Conservation (phyloP, 2,888 invertebrate species). For the Thysanoteuthis rhombus region DNA sequence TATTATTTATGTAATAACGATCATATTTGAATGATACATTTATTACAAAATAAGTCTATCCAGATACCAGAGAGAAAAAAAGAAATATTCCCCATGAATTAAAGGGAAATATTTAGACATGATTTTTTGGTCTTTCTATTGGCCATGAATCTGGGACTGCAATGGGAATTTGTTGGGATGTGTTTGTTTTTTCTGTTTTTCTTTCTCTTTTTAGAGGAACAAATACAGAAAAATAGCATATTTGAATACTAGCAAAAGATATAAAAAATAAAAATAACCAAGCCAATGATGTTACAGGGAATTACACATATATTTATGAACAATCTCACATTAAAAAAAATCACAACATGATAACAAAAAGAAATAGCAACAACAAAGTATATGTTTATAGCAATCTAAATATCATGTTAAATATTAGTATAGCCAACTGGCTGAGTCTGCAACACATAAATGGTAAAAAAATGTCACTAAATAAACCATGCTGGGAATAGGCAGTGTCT, state of each 20-base stretch:
- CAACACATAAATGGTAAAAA: not conserved
- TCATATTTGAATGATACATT: no score
- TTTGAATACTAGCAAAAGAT: not conserved
- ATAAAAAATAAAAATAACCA: not conserved
- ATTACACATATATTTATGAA: not conserved
- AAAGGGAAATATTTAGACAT: not conserved
- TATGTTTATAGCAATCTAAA: not conserved
- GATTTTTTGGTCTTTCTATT: not conserved
- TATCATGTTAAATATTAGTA: not conserved
- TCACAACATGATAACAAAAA: constrained; percentile 12
- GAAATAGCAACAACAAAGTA: not conserved
- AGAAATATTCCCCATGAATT: no score
- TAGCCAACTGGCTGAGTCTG: not conserved
- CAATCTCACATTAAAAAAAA: not conserved
- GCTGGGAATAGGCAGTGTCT: not conserved
- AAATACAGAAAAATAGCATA: not conserved
- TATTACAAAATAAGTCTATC: no score
- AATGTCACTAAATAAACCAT: not conserved
- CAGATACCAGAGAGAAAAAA: no score
- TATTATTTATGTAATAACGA: no score
- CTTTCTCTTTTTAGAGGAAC: not conserved
- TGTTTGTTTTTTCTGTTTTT: not conserved
- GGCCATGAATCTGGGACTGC: not conserved
- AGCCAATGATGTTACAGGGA: not conserved
- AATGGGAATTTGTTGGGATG: not conserved